A percentile compares a stretch with the other conserved stretches of the same genome.
Evolutionary conservation across 2,797 vertebrate genomes (phyloP).

Genomic region (Percopsis omiscomaycus): DNA sequence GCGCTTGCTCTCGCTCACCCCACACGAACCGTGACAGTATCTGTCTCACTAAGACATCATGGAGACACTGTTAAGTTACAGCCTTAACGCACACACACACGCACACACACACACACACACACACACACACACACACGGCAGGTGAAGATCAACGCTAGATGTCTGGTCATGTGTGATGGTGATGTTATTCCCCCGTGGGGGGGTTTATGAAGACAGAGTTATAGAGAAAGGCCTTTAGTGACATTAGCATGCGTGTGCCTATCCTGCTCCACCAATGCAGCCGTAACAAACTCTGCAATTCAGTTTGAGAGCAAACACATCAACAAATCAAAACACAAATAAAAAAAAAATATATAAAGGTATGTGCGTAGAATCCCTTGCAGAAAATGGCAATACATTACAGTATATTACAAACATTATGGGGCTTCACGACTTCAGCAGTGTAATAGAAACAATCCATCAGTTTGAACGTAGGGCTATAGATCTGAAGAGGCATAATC

Average conservation of each 20-base stretch:
- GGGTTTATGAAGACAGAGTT: conserved; percentile 12
- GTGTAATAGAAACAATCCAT: conserved; percentile 47
- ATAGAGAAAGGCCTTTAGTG: background rate
- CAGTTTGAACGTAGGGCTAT: conserved; percentile 25
- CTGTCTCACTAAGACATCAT: no score
- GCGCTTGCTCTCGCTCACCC: no score
- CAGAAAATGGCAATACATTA: conserved; percentile 23
- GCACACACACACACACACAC: background rate
- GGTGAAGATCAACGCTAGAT: background rate
- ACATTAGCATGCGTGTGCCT: no score
- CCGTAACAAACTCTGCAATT: no score
- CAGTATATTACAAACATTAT: conserved; percentile 30
- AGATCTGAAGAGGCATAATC: conserved; percentile 36
- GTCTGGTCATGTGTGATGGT: background rate
- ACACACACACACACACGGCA: background rate
- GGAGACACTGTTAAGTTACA: background rate
- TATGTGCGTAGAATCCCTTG: conserved; percentile 1
- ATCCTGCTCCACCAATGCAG: no score
- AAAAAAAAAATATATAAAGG: no score
- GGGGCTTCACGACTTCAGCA: conserved; percentile 21
- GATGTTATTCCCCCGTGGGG: conserved; percentile 17
- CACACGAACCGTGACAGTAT: no score
- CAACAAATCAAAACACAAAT: no score
- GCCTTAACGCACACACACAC: background rate
- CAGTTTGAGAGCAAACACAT: no score